Base-by-base conservation (phyloP, 2,888 invertebrate genomes). In the Drosophila nigricruria region DNA sequence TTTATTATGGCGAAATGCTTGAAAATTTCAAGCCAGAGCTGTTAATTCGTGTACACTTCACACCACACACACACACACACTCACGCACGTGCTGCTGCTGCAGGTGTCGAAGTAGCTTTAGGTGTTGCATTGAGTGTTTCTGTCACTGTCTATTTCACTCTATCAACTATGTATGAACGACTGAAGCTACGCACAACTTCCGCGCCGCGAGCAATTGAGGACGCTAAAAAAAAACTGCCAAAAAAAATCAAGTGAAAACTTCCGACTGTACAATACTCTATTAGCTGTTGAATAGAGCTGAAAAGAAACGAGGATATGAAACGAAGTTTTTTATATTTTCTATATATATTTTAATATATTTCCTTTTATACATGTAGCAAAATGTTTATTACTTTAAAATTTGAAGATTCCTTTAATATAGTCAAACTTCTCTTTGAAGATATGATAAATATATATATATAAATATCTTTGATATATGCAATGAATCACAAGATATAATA, bases 31-130 rank as follows among this genome's bases (percentile, higher is more conserved):
- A 72, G 76, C 79, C 76, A 81, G 76, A 71, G 84, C 65, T 81
- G 90, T 87, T 90, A 87, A 90, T 90, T 87, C 90, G 73, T 74
- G 77, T 71, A 67, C 64, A 69, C 63, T 68, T 70, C 62, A 38
- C 50, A 30, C 27, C n/a, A 68, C 62, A 38, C 50, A 30, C 27
- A 14, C 30, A 61, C 25, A 14, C 38, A 8, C 6, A 18, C n/a
- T 20, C 10, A 14, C 20, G 14, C 57, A 42, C 38, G 45, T 49
- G 53, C 50, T 12, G 18, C 50, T 12, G 18, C 47, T n/a, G 25
- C 52, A 5, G 42, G 38, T 40, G 32, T 52, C 12, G 27, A 30
- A 6, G 43, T 60, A 12, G 45, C 40, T 60, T n/a, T 14, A 16
- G 45, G 10, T 40, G 60, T 45, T 57, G 36, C 23, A 20, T 9